Conservation (phyloP, 1,140 invertebrate genomes). For the Bicyclus anynana region DNA sequence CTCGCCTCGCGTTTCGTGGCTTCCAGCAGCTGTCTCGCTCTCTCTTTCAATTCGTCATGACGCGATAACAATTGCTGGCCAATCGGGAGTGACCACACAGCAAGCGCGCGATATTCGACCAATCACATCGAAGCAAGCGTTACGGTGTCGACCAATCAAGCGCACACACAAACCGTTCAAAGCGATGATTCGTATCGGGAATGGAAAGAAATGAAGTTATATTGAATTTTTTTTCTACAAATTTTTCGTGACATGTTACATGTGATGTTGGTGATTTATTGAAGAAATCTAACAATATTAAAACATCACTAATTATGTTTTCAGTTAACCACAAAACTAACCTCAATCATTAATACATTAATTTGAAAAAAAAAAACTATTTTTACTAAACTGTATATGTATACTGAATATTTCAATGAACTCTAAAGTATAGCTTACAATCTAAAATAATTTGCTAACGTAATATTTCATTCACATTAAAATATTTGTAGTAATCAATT, state of each 20-base stretch:
- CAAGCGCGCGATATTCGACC: conserved; percentile 15
- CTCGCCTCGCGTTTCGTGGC: conserved; percentile 87
- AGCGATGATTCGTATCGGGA: conserved; percentile 20
- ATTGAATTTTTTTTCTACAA: background rate
- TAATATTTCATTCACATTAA: no score
- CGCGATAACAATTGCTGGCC: conserved; percentile 84
- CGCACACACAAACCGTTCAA: conserved; percentile 28
- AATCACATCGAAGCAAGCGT: conserved; percentile 22
- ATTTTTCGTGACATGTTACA: background rate
- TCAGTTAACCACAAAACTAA: no score
- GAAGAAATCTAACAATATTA: background rate
- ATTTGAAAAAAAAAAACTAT: no score
- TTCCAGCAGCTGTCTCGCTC: conserved; percentile 93
- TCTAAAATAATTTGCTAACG: no score
- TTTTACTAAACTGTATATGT: no score
- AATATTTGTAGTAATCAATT: no score
- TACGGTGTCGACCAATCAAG: conserved; percentile 30
- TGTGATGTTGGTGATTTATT: background rate
- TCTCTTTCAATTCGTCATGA: conserved; percentile 92
- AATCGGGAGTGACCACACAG: conserved; percentile 37
- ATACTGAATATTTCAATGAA: no score
- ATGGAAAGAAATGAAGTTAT: conserved; percentile 26
- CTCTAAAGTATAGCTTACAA: no score
- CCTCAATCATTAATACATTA: no score
- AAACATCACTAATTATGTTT: no score